Evolutionary conservation across 1,140 invertebrate species (phyloP).

Genomic region (Capitella teleta): DNA sequence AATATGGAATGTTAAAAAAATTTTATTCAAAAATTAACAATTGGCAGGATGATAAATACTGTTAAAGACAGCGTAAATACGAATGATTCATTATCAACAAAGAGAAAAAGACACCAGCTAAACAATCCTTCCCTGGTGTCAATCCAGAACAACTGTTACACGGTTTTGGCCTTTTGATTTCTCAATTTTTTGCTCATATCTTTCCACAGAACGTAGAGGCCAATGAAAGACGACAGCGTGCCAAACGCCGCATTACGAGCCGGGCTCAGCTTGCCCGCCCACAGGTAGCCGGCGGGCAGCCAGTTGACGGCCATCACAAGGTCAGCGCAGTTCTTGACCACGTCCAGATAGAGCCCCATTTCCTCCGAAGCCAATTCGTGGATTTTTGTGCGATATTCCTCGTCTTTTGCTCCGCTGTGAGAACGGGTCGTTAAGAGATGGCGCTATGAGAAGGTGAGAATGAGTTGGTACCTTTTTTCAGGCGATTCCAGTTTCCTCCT

Average conservation of each 20-base stretch:
- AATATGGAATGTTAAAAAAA: too few relatives aligned
- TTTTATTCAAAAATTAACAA: too few relatives aligned
- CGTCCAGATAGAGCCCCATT: conserved; percentile 3
- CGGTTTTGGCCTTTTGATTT: too few relatives aligned
- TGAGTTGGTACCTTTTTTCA: conserved; percentile 2
- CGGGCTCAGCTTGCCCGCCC: conserved; percentile 6
- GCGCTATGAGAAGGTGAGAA: neutral
- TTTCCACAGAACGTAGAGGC: neutral
- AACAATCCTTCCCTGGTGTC: too few relatives aligned
- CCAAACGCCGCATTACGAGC: conserved; percentile 10
- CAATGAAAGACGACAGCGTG: neutral
- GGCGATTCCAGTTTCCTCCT: conserved; percentile 3
- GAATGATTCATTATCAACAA: too few relatives aligned
- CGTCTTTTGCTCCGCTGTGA: neutral
- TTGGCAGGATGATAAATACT: too few relatives aligned
- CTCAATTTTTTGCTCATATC: too few relatives aligned
- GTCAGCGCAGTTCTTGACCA: conserved; percentile 10
- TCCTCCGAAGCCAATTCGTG: neutral
- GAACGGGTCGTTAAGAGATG: neutral
- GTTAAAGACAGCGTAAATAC: too few relatives aligned
- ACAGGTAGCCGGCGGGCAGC: conserved; percentile 10
- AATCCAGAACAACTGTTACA: too few relatives aligned
- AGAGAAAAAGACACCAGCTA: too few relatives aligned
- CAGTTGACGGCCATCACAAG: conserved; percentile 6
- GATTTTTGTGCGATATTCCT: neutral